A percentile compares a stretch with the other conserved stretches of the same genome.
Evolutionary conservation across 2,888 invertebrate genomes (phyloP).

Genomic region (Amphiduros pacificus): DNA sequence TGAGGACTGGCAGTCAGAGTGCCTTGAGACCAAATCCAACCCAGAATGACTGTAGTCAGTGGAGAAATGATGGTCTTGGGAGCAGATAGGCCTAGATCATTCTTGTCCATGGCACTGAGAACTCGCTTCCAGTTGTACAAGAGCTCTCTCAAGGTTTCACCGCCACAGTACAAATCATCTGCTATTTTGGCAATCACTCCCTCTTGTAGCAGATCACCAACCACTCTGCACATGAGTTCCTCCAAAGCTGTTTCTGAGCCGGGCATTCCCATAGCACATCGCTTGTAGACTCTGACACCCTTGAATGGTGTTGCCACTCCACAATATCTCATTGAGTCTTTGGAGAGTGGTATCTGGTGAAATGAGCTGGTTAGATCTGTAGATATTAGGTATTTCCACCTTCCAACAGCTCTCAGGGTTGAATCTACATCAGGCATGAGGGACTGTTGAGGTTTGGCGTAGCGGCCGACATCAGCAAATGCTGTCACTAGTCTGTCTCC

Average conservation of each 20-base stretch:
- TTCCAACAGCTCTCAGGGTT: neutral
- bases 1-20: neutral
- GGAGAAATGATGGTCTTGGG: neutral
- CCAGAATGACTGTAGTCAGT: neutral
- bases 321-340: neutral
- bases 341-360: conserved; percentile 1
- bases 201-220: neutral
- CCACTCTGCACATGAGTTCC: neutral
- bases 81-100: neutral
- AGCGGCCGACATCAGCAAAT: neutral
- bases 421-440: neutral
- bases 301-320: neutral
- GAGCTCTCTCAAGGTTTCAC: neutral
- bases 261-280: neutral
- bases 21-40: neutral
- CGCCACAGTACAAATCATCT: neutral
- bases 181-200: neutral
- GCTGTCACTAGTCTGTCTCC: neutral
- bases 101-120: neutral
- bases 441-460: neutral
- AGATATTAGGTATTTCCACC: neutral
- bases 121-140: neutral
- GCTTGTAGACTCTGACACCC: neutral
- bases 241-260: neutral
- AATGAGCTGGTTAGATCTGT: neutral